phyloP scores from a whole-genome alignment of 2,888 invertebrate genomes.

The Dermolepida albohirtum region DNA sequence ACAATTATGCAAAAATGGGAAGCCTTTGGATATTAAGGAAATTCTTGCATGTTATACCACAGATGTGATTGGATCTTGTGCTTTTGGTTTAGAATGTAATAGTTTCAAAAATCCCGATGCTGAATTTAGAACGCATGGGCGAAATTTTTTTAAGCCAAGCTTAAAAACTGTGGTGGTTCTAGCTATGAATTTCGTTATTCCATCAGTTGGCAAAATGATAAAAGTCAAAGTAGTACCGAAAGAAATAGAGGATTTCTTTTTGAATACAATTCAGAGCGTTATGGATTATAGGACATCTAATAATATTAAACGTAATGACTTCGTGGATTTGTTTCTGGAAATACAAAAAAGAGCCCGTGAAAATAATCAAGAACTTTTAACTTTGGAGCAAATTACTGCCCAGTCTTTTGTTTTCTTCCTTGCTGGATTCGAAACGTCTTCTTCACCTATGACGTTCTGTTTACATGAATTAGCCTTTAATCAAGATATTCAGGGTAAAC shows the following conservation, averaged over 20 bases:
- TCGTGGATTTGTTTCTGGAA: conserved; percentile 15
- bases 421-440: conserved; percentile 36
- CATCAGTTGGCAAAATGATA: not conserved
- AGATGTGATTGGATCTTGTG: conserved; percentile 19
- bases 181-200: not conserved
- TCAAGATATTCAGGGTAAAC: conserved; percentile 34
- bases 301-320: conserved; percentile 5
- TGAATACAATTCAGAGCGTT: not conserved
- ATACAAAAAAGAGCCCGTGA: not conserved
- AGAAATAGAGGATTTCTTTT: not conserved
- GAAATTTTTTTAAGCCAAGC: not conserved
- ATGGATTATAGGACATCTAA: conserved; percentile 5
- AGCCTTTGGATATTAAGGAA: conserved; percentile 5
- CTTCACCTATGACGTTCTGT: conserved; percentile 22
- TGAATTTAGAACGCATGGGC: conserved; percentile 10
- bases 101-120: not conserved
- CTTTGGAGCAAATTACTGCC: conserved; percentile 12
- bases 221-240: not conserved
- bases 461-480: conserved; percentile 39
- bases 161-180: not conserved
- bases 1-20: not conserved
- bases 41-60: not conserved
- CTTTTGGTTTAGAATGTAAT: conserved; percentile 1
- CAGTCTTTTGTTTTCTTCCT: conserved; percentile 33
- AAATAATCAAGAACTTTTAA: conserved; percentile 45